These are phyloP conservation scores for Petrolisthes manimaculis DNA, from an alignment of 2,888 invertebrate species.

Conservation along the genomic window DNA sequence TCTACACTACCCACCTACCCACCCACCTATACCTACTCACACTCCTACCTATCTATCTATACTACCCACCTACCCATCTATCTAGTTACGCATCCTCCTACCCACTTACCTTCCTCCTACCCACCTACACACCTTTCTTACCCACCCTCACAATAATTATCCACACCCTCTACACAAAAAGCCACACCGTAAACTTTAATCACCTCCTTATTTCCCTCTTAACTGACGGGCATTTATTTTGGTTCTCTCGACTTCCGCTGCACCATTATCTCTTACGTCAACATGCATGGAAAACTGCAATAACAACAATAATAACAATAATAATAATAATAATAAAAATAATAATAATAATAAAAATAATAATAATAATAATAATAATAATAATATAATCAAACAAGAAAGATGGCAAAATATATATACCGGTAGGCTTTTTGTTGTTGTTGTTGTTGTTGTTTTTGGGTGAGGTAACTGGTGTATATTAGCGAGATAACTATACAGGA, in stretches of 20 bases:
- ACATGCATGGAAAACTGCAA: no score
- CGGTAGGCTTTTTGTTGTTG: background rate
- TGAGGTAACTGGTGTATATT: no score
- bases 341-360: background rate
- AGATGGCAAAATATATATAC: background rate
- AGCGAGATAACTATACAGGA: no score
- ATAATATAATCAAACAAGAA: background rate
- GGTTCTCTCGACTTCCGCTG: no score
- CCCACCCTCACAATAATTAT: background rate
- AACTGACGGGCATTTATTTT: no score
- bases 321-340: background rate
- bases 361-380: background rate
- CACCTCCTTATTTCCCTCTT: background rate
- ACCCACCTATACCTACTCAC: background rate
- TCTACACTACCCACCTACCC: background rate
- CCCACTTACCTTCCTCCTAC: background rate
- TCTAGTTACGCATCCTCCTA: background rate
- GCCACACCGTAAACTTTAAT: background rate
- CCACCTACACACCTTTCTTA: background rate
- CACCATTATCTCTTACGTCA: no score
- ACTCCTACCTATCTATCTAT: background rate
- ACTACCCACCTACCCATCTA: background rate
- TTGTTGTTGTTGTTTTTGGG: no score
- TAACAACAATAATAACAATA: background rate
- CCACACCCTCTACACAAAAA: background rate